These are phyloP conservation scores for Xiphorhynchus elegans DNA, from an alignment of 2,113 vertebrate genomes.

Conservation along the genomic window DNA sequence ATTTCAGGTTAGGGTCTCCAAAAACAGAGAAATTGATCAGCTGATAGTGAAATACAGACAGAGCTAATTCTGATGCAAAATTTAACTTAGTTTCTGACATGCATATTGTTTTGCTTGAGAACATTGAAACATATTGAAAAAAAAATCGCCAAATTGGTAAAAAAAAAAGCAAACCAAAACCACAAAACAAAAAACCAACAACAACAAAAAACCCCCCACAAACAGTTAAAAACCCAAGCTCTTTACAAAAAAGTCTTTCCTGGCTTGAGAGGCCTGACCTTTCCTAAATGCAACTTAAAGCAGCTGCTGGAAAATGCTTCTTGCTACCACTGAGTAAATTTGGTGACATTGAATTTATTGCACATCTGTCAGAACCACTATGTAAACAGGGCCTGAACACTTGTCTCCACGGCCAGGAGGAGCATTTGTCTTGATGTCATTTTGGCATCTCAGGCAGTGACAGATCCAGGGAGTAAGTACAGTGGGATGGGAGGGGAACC, in stretches of 20 bases:
- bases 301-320: neutral
- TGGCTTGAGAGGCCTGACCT: neutral
- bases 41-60: neutral
- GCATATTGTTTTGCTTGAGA: neutral
- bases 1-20: neutral
- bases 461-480: neutral
- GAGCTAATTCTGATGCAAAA: neutral
- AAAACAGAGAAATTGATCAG: neutral
- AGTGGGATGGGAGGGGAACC: accelerated
- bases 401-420: neutral
- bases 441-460: neutral
- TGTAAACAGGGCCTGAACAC: neutral
- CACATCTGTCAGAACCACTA: neutral
- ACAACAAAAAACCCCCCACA: too few relatives aligned
- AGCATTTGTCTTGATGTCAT: neutral
- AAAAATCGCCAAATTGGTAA: neutral
- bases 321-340: neutral
- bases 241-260: neutral
- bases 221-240: too few relatives aligned
- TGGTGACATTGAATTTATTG: neutral
- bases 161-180: neutral
- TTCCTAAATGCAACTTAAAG: neutral
- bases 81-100: neutral
- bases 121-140: neutral
- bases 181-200: too few relatives aligned